phyloP scores from a whole-genome alignment of 2,113 vertebrate species.

The Romanogobio albipinnatus region DNA sequence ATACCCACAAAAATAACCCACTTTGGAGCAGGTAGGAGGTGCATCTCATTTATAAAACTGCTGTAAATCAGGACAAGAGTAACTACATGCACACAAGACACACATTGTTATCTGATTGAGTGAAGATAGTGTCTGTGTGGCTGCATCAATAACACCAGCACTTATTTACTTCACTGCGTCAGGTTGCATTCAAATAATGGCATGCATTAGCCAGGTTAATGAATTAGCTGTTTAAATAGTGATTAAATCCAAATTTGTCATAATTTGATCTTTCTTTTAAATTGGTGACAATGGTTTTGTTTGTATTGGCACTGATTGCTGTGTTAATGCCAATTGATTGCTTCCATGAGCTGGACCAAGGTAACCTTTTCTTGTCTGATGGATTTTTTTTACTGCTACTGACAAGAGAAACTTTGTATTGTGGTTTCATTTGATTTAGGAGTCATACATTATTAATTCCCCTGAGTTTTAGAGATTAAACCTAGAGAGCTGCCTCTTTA shows the following conservation, averaged over 20 bases:
- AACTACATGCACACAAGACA: neutral
- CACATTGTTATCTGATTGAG: neutral
- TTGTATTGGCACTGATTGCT: neutral
- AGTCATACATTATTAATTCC: neutral
- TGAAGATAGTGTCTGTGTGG: neutral
- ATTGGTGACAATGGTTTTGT: neutral
- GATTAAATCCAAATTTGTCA: neutral
- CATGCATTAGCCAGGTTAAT: neutral
- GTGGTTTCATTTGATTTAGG: neutral
- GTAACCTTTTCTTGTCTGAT: conserved; percentile 12
- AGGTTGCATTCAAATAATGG: neutral
- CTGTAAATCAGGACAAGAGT: neutral
- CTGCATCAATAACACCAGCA: neutral
- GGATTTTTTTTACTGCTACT: neutral
- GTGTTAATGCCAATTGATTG: conserved; percentile 13
- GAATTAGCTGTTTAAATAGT: neutral
- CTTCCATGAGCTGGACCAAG: neutral
- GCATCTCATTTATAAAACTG: neutral
- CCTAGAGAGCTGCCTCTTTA: no score
- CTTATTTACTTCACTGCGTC: neutral
- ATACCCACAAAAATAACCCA: neutral
- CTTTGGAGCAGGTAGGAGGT: neutral
- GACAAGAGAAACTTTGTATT: neutral
- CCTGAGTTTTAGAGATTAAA: neutral
- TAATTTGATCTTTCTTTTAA: neutral